Conservation (phyloP, 1,140 invertebrate genomes). For the Hycleus phaleratus region DNA sequence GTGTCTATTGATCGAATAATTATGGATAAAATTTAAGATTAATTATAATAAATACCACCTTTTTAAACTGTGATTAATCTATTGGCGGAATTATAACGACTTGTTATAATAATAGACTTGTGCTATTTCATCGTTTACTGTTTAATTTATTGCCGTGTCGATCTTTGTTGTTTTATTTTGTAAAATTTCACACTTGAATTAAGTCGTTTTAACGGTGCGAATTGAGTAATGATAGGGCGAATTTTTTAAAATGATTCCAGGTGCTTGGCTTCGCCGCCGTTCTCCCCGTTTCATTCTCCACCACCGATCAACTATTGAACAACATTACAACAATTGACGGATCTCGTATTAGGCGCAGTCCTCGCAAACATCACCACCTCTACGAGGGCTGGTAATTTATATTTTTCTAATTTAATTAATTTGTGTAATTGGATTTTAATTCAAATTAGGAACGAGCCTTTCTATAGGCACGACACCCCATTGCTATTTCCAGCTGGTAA, state of each 20-base stretch:
- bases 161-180: not conserved
- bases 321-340: conserved; percentile 15
- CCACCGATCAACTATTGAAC: conserved; percentile 30
- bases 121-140: not conserved
- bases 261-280: conserved; percentile 39
- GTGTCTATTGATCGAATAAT: no score
- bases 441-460: conserved; percentile 22
- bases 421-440: not conserved
- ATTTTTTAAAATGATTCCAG: conserved; percentile 23
- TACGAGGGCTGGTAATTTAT: conserved; percentile 12
- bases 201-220: no score
- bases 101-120: conserved; percentile 8
- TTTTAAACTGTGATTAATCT: conserved; percentile 10
- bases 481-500: conserved; percentile 26
- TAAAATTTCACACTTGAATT: no score
- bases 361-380: conserved; percentile 8
- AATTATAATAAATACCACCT: no score
- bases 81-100: not conserved
- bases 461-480: conserved; percentile 24
- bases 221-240: not conserved
- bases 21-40: no score
- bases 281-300: conserved; percentile 27
- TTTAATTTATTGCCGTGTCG: not conserved
- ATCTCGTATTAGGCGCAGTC: conserved; percentile 8
- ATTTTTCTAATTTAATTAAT: not conserved